Percentiles rank a stretch among this genome's conserved stretches.
phyloP scores from a whole-genome alignment of 2,888 invertebrate species.

The Stenodera caucasica region DNA sequence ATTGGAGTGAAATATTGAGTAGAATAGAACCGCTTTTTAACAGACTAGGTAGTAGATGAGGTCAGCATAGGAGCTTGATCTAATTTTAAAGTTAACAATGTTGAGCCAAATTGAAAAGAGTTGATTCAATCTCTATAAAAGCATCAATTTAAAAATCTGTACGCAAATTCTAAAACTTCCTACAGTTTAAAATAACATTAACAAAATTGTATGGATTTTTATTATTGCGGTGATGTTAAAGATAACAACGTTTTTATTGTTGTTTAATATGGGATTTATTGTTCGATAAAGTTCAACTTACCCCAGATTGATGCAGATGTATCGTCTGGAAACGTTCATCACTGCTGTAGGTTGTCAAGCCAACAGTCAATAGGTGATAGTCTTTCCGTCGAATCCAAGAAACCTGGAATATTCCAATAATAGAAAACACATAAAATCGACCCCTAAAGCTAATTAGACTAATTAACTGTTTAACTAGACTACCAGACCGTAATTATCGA shows the following conservation, averaged over 20 bases:
- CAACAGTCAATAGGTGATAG: slow-evolving; percentile 83
- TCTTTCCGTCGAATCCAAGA: slow-evolving; percentile 86
- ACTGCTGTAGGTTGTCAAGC: slow-evolving; percentile 84
- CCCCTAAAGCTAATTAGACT: slow-evolving; percentile 10
- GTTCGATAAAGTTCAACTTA: slow-evolving; percentile 50
- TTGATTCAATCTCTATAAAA: neutral
- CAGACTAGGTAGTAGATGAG: neutral
- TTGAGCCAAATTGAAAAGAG: neutral
- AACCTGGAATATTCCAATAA: slow-evolving; percentile 64
- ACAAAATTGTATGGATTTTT: neutral
- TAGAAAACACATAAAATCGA: neutral
- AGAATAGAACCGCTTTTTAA: neutral
- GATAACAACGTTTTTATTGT: neutral
- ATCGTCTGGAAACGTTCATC: slow-evolving; percentile 86
- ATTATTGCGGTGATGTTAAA: neutral
- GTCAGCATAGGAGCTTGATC: neutral
- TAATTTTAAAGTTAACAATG: neutral
- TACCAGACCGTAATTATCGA: neutral
- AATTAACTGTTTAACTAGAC: slow-evolving; percentile 17
- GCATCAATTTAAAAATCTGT: neutral
- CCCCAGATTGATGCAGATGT: slow-evolving; percentile 85
- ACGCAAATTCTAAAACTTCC: too few species aligned
- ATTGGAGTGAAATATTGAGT: neutral
- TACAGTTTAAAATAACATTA: slow-evolving; percentile 2
- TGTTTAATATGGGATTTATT: neutral